phyloP scores from a whole-genome alignment of 1,140 invertebrate genomes.

The Araneus ventricosus region DNA sequence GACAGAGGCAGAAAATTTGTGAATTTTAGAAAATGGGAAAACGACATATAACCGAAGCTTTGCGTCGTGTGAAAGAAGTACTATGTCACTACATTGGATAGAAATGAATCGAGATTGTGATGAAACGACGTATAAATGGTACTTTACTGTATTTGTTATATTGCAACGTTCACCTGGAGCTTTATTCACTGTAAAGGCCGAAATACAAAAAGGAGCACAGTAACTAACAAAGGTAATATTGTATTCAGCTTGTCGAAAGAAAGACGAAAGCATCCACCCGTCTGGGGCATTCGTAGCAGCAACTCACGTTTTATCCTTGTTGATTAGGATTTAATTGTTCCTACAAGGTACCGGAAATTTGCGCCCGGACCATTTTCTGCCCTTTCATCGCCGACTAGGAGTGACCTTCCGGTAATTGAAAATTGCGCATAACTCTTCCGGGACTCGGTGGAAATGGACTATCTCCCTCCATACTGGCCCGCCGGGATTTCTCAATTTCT shows the following conservation, averaged over 20 bases:
- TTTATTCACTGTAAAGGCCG: background rate
- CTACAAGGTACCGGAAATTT: background rate
- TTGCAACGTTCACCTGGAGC: no score
- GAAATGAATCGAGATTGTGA: no score
- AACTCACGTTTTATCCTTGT: background rate
- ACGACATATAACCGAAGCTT: no score
- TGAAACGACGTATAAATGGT: no score
- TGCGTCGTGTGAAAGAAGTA: no score
- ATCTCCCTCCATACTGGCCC: background rate
- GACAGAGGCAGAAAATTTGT: no score
- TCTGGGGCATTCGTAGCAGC: background rate
- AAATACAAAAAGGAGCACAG: background rate
- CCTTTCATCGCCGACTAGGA: background rate
- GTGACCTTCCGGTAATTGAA: background rate
- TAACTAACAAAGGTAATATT: background rate
- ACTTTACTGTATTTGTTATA: no score
- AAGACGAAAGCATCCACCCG: background rate
- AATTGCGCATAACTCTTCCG: background rate
- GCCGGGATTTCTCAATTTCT: no score
- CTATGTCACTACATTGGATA: no score
- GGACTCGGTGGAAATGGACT: background rate
- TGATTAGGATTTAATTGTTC: background rate
- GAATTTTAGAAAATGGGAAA: no score
- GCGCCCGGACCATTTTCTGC: background rate
- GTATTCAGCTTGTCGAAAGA: background rate